phyloP scores from a whole-genome alignment of 2,888 invertebrate species.

The Leptinotarsa tumamoca region DNA sequence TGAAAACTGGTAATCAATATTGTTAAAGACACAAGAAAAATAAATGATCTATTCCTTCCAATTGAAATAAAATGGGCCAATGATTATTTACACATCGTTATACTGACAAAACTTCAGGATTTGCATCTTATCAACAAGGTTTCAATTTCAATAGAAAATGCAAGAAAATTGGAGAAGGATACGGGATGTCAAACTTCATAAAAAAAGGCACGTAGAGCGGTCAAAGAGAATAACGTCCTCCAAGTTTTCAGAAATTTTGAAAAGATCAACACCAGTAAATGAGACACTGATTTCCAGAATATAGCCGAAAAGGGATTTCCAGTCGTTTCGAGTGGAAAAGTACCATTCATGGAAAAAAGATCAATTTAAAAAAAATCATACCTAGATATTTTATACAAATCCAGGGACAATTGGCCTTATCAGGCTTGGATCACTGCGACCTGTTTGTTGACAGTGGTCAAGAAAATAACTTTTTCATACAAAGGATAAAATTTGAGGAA shows the following conservation, averaged over 20 bases:
- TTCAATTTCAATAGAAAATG: neutral
- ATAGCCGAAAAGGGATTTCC: neutral
- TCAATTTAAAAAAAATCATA: neutral
- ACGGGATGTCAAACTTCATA: neutral
- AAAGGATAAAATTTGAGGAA: too few relatives aligned
- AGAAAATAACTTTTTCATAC: too few relatives aligned
- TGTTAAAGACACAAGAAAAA: neutral
- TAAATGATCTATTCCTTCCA: neutral
- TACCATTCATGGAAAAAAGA: neutral
- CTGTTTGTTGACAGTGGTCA: too few relatives aligned
- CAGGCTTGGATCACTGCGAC: too few relatives aligned
- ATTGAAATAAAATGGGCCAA: neutral
- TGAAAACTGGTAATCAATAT: neutral
- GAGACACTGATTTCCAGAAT: neutral
- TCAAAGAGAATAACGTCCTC: neutral
- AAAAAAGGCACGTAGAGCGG: neutral
- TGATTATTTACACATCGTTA: neutral
- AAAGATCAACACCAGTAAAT: constrained; percentile 1
- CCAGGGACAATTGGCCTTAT: too few relatives aligned
- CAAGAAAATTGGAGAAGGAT: neutral
- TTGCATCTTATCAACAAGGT: neutral
- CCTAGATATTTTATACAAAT: too few relatives aligned
- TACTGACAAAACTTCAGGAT: constrained; percentile 4
- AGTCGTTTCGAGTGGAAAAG: neutral
- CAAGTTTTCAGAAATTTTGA: neutral